Percentiles rank a stretch among this genome's conserved stretches.
Evolutionary conservation across 2,113 vertebrate species (phyloP).

Genomic region (Rhagologus leucostigma): DNA sequence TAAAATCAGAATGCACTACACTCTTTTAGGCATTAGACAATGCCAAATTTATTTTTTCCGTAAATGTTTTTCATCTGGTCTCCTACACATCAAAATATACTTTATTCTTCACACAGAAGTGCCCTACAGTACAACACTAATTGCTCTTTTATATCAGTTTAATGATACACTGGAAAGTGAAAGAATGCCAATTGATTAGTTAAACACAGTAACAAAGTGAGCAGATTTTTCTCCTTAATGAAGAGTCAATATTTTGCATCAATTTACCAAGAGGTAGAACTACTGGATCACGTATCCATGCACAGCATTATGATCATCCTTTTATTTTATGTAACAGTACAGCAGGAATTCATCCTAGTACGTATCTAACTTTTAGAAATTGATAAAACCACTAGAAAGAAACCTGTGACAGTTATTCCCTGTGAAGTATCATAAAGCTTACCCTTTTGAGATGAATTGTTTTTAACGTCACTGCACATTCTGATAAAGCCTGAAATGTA

Average conservation of each 20-base stretch:
- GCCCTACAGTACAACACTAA: background rate
- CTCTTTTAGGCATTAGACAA: background rate
- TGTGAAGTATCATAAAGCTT: slow-evolving; percentile 27
- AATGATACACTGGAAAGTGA: background rate
- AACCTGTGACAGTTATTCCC: background rate
- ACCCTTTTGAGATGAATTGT: slow-evolving; percentile 97
- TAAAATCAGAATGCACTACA: background rate
- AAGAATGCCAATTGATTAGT: background rate
- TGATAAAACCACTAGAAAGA: background rate
- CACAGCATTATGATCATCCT: background rate
- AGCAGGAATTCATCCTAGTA: background rate
- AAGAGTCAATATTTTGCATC: background rate
- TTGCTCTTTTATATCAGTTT: background rate
- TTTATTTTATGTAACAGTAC: background rate
- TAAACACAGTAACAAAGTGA: background rate
- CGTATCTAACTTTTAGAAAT: background rate
- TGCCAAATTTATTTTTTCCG: background rate
- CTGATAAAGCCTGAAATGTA: slow-evolving; percentile 86
- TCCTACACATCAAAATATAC: background rate
- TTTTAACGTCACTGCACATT: slow-evolving; percentile 92
- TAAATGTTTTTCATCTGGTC: background rate
- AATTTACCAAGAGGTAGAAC: background rate
- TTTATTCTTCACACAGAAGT: background rate
- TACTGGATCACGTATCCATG: background rate
- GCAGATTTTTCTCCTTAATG: background rate